Evolutionary conservation across 2,113 vertebrate genomes (phyloP), one percentile per base, ranked within the genome.

Genomic region (Clarias magur): DNA sequence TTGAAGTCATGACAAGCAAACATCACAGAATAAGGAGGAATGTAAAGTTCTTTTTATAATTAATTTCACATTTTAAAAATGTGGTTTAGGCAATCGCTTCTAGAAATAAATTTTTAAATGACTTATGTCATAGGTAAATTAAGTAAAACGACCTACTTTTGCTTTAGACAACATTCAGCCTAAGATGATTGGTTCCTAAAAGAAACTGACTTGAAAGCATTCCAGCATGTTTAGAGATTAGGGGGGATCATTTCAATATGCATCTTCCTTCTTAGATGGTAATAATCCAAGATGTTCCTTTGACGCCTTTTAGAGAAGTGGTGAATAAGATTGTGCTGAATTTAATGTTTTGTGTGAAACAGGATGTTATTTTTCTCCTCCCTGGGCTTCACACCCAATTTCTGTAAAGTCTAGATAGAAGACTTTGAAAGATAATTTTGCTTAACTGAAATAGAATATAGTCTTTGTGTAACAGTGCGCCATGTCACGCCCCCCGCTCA

Each of bases 221-320:
- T 94, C 90, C 91, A 93, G 89, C 91, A 88, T 91, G 91, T 91
- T 95, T 92, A 92, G 89, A 94, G 91, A 94, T 95, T 92, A 93
- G 89, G 76, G 82, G 34, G 88, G 88, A 94, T 90, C 85, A 88
- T 92, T 93, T 91, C 54, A 91, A 92, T 93, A 94, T 89, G 60
- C 88, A 90, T 91, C 90, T 3, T 1, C 88, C 88, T 92, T 92
- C 92, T 92, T 87, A 95, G 89, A 91, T 90, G 60, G 89, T 91
- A 93, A 94, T 94, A 95, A 94, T 92, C 92, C 92, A 91, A 92
- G 90, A 93, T 91, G 93, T 94, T 94, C 91, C 92, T 93, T 91
- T 92, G 91, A 94, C 30, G 92, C 92, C 80, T 93, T 92, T 92
- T 92, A 91, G 90, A 27, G 82, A 88, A 89, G 88, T 88, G 90